Evolutionary conservation across 2,797 vertebrate species (phyloP), one percentile per base, ranked within the genome.

Genomic region (Sebastes steindachneri): DNA sequence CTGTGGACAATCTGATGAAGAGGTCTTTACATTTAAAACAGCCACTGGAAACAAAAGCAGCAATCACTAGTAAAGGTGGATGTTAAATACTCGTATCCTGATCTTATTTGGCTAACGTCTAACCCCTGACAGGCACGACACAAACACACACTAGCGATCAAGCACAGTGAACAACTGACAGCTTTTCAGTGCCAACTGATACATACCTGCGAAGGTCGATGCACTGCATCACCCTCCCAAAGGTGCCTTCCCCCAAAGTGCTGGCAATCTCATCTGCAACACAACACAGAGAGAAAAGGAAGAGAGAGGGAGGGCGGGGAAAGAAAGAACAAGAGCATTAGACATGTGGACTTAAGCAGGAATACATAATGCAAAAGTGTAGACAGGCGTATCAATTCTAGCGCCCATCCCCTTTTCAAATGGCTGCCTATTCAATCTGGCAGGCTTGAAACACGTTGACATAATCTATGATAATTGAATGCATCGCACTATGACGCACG

Each of bases 221-320:
- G 84, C 98, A 99, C 64, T 97, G 97, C 87, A 99, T 98, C 90
- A 99, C 98, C 85, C 98, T 96, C 90, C 98, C 98, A 11, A 99
- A 99, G 1, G 98, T 99, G 71, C 98, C 98, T 93, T 99, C 98
- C 5, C 98, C 98, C 93, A 99, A 86, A 81, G 98, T 99, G 95
- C 96, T 97, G 79, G 98, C 96, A 79, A 99, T 99, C 93, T 99
- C 98, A 95, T 99, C 98, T 99, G 95, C 83, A 96, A 96, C 84
- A 90, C 93, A 92, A 87, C 91, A 90, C 92, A 85, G 89, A 90
- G 53, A 94, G 60, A 90, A 88, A 90, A 94, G 93, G 93, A 93
- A 93, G 91, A 94, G 85, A 93, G 86, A 94, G 76, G 83, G 90
- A 86, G 85, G 92, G 89, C 66, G 69, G 77, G 89, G 82, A 80